phyloP scores from a whole-genome alignment of 2,888 invertebrate genomes.

The Pantelozetes paolii region DNA sequence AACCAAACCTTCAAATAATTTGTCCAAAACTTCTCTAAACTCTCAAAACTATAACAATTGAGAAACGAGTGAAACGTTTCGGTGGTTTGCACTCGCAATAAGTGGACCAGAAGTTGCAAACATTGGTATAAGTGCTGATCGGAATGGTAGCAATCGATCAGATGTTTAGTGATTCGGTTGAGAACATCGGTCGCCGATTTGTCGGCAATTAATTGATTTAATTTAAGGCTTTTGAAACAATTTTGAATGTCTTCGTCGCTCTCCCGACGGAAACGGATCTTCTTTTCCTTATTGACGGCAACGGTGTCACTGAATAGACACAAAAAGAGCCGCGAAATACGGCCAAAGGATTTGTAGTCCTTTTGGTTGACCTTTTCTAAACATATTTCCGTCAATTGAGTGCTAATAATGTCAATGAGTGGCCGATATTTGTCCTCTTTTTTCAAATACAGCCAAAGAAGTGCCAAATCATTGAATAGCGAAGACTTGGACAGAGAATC shows the following conservation, averaged over 20 bases:
- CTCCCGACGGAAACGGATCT: slow-evolving; percentile 21
- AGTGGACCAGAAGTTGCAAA: slow-evolving; percentile 4
- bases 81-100: neutral
- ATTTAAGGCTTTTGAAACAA: neutral
- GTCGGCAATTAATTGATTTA: neutral
- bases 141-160: slow-evolving; percentile 9
- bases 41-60: neutral
- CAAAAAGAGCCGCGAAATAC: neutral
- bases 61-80: neutral
- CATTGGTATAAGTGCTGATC: neutral
- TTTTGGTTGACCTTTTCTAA: neutral
- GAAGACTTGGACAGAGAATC: neutral
- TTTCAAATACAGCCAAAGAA: slow-evolving; percentile 15
- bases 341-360: neutral
- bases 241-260: neutral
- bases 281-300: neutral
- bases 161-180: neutral
- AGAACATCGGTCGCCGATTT: neutral
- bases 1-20: slow-evolving; percentile 1
- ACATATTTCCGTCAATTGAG: neutral
- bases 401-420: neutral
- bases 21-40: neutral
- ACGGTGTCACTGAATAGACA: neutral
- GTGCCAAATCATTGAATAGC: neutral
- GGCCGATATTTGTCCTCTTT: slow-evolving; percentile 1